Conservation (phyloP, 2,797 vertebrate species). For the Sebastes nivosus region DNA sequence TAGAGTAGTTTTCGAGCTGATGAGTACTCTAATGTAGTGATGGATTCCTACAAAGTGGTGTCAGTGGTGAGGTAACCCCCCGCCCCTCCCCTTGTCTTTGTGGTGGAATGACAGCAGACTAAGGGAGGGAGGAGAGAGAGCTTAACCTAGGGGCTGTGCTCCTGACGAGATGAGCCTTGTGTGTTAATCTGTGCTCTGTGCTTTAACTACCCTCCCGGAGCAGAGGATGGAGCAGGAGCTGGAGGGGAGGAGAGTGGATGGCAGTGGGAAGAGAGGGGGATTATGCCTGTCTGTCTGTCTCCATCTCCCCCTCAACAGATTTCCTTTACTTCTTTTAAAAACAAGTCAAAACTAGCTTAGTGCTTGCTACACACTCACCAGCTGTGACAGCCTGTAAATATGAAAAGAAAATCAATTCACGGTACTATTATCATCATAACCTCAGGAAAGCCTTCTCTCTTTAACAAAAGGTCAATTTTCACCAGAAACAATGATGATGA, state of each 20-base stretch:
- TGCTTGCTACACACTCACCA: neutral
- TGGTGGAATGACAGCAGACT: constrained; percentile 27
- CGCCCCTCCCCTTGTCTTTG: neutral
- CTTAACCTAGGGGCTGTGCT: constrained; percentile 59
- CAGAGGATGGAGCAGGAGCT: constrained; percentile 3
- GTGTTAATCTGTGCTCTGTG: constrained; percentile 72
- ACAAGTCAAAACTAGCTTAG: constrained; percentile 22
- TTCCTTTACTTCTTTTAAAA: constrained; percentile 5
- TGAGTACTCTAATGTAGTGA: neutral
- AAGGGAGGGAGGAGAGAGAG: constrained; percentile 10
- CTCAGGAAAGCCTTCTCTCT: neutral
- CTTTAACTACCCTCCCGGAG: constrained; percentile 57
- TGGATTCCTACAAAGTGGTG: neutral
- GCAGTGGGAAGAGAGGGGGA: constrained; percentile 5
- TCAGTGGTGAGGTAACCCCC: neutral
- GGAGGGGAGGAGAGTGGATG: constrained; percentile 3
- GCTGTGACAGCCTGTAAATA: neutral
- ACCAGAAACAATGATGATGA: neutral
- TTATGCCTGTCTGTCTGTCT: constrained; percentile 26
- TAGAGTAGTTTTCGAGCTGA: neutral
- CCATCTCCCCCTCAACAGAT: neutral
- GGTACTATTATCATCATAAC: neutral
- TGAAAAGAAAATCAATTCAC: neutral
- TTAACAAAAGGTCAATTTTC: neutral
- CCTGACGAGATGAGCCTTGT: constrained; percentile 69